Conservation (phyloP, 1,140 invertebrate genomes). For the Ceratina calcarata region DNA sequence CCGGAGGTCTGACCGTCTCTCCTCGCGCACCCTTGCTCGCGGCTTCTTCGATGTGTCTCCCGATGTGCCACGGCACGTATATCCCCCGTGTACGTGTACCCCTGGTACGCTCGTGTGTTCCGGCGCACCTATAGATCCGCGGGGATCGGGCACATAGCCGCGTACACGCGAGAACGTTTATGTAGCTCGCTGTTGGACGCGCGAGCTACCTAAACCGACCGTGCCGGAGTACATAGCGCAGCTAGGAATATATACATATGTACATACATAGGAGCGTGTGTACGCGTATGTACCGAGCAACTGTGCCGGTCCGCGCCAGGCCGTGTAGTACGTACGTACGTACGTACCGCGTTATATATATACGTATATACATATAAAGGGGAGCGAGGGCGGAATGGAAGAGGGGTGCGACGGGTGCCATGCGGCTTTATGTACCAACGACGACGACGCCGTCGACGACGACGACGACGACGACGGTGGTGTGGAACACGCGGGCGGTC, state of each 20-base stretch:
- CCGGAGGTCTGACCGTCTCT: background rate
- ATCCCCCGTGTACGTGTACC: slow-evolving; percentile 31
- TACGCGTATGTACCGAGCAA: slow-evolving; percentile 7
- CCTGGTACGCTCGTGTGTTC: slow-evolving; percentile 1
- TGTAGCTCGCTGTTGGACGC: slow-evolving; percentile 31
- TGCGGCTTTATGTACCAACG: slow-evolving; percentile 50
- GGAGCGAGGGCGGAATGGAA: background rate
- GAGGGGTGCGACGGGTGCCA: slow-evolving; percentile 34
- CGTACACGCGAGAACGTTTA: slow-evolving; percentile 36
- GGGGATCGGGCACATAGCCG: slow-evolving; percentile 9
- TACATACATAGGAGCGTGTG: slow-evolving; percentile 48
- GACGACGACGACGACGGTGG: background rate
- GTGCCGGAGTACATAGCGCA: slow-evolving; percentile 7
- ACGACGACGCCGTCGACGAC: background rate
- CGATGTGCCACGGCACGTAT: slow-evolving; percentile 39
- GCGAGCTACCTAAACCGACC: slow-evolving; percentile 46
- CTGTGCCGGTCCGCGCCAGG: slow-evolving; percentile 30
- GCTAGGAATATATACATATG: background rate
- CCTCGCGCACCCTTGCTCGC: slow-evolving; percentile 21
- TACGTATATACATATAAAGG: slow-evolving; percentile 43
- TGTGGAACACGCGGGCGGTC: slow-evolving; percentile 59
- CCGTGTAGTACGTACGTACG: no score
- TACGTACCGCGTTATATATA: slow-evolving; percentile 21
- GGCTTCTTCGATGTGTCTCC: background rate
- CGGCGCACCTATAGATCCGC: slow-evolving; percentile 43